A percentile compares a stretch with the other conserved stretches of the same genome.
phyloP scores from a whole-genome alignment of 2,797 vertebrate species.

The Bryconaethiops microstoma region DNA sequence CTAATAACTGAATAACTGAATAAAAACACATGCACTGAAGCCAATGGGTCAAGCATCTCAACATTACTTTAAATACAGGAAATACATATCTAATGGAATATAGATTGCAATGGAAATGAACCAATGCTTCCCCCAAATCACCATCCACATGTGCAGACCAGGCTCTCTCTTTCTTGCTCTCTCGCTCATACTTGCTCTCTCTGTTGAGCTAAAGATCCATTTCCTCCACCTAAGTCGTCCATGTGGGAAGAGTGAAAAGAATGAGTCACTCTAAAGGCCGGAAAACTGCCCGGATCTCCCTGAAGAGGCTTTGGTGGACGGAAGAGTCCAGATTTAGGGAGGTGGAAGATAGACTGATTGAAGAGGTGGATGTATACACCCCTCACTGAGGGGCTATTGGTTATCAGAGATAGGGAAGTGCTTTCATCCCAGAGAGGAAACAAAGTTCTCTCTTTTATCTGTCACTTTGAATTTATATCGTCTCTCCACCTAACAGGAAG shows the following conservation, averaged over 20 bases:
- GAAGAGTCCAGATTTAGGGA: slow-evolving; percentile 42
- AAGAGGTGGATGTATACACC: slow-evolving; percentile 34
- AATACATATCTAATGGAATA: slow-evolving; percentile 22
- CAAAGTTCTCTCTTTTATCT: slow-evolving; percentile 50
- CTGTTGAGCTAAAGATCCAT: slow-evolving; percentile 40
- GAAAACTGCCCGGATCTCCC: slow-evolving; percentile 43
- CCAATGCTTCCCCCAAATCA: slow-evolving; percentile 30
- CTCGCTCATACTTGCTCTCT: neutral
- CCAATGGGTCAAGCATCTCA: neutral
- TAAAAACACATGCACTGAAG: neutral
- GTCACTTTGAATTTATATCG: slow-evolving; percentile 38
- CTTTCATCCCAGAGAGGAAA: slow-evolving; percentile 53
- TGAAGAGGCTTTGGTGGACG: slow-evolving; percentile 42
- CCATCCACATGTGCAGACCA: slow-evolving; percentile 42
- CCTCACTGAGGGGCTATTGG: slow-evolving; percentile 49
- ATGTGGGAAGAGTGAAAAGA: slow-evolving; percentile 13
- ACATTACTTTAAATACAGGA: slow-evolving; percentile 7
- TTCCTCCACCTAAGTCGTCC: slow-evolving; percentile 34
- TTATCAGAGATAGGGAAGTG: slow-evolving; percentile 51
- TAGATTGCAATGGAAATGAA: slow-evolving; percentile 42
- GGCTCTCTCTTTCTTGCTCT: neutral
- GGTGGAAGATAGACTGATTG: slow-evolving; percentile 46
- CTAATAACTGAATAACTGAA: slow-evolving; percentile 5
- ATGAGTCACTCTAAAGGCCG: slow-evolving; percentile 22
- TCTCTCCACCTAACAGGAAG: slow-evolving; percentile 39